Base-by-base conservation (phyloP, 2,888 invertebrate species). In the Rotaria sp. region DNA sequence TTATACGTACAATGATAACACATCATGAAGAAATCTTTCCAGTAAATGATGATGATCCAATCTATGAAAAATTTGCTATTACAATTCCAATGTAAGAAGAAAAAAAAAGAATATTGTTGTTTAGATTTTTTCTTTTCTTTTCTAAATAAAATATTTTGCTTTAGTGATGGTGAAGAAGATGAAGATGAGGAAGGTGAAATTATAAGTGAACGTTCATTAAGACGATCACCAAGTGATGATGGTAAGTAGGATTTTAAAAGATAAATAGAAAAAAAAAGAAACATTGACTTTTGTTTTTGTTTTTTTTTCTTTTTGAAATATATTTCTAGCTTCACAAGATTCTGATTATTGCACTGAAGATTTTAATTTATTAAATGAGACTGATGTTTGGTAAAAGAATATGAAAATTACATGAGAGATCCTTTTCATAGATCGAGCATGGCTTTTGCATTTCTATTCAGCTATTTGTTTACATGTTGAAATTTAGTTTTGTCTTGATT, bases 1-100 rank as follows among this genome's bases (percentile, higher is more conserved):
- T 97, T 88, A 95, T 97, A 88, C 96, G 97, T 92, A 95, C 96
- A 91, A 94, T 96, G 91, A 97, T 97, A 90, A 93, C 94, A 88
- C 95, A 94, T 91, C 94, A 95, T 91, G 94, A 94, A 87, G 95
- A 94, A 88, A 94, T 97, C 88, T 97, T 91, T 88, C 89, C 90
- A 41, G 89, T 88, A 74, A 90, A 90, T 85, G 87, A 86, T 45
- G 90, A 89, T 15, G 90, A 90, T 1, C 89, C 88, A 85, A 88
- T 89, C 50, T 91, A 91, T 87, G 91, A 90, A 88, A 90, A 90
- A 85, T 90, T 86, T 80, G 86, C 67, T 21, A 67, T 67, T 67
- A 35, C 35, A 38, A 67, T 67, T 35, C 67, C 67, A 8, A 67
- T 67, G 67, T 67, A 67, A 21, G 67, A 38, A 1, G 24, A 52